Percentiles rank a stretch among this genome's conserved stretches.
These are phyloP conservation scores for Incurvaria masculella DNA, from an alignment of 2,888 invertebrate genomes.

Conservation along the genomic window DNA sequence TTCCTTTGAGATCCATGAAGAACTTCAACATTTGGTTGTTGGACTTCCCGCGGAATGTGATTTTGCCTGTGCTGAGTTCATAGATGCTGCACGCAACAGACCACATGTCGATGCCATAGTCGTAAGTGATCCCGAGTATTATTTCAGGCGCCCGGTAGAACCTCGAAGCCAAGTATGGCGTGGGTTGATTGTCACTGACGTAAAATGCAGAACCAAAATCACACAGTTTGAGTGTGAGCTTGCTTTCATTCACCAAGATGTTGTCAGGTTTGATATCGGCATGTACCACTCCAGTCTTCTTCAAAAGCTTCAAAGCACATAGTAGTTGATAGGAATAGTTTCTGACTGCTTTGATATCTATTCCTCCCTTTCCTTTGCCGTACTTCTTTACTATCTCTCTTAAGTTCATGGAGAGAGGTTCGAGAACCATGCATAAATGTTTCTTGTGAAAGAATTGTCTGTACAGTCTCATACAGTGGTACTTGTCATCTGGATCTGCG, in stretches of 20 bases:
- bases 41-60: constrained; percentile 94
- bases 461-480: constrained; percentile 85
- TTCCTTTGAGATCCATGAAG: constrained; percentile 98
- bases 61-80: constrained; percentile 96
- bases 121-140: constrained; percentile 93
- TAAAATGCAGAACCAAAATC: constrained; percentile 98
- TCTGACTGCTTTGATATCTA: constrained; percentile 94
- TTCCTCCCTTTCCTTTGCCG: constrained; percentile 91
- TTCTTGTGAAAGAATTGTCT: constrained; percentile 96
- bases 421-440: constrained; percentile 97
- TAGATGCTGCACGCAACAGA: constrained; percentile 98
- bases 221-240: constrained; percentile 92
- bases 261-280: constrained; percentile 99
- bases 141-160: constrained; percentile 99
- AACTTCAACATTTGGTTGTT: constrained; percentile 99
- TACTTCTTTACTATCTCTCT: constrained; percentile 93
- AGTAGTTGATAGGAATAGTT: constrained; percentile 96
- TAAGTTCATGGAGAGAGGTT: constrained; percentile 91
- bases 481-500: constrained; percentile 93
- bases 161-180: constrained; percentile 96
- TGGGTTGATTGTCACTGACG: constrained; percentile 91
- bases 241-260: constrained; percentile 96
- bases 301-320: constrained; percentile 86
- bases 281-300: constrained; percentile 93
- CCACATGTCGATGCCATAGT: constrained; percentile 97